Evolutionary conservation across 2,888 invertebrate genomes (phyloP).

Genomic region (Oscheius myriophilus): DNA sequence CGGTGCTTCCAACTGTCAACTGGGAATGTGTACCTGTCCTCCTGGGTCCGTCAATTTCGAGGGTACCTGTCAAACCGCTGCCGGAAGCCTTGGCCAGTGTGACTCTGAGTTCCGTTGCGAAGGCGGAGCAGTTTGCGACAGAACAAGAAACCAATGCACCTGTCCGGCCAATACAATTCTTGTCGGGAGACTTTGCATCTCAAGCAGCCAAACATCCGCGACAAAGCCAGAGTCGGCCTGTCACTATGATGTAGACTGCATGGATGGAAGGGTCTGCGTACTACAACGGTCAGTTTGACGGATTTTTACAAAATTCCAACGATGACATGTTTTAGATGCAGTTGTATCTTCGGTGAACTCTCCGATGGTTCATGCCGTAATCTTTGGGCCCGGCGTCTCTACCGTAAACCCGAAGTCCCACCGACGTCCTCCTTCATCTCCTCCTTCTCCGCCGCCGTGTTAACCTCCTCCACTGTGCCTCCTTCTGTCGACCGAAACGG

Average conservation of each 20-base stretch:
- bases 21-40: constrained; percentile 57
- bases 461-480: constrained; percentile 14
- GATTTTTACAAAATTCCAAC: neutral
- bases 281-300: constrained; percentile 23
- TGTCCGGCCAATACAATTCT: constrained; percentile 62
- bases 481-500: constrained; percentile 5
- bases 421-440: neutral
- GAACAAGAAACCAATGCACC: constrained; percentile 43
- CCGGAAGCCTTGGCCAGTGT: constrained; percentile 52
- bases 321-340: constrained; percentile 29
- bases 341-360: constrained; percentile 40
- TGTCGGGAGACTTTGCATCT: constrained; percentile 53
- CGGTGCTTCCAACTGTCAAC: constrained; percentile 58
- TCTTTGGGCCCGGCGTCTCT: constrained; percentile 22
- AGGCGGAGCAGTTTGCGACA: constrained; percentile 58
- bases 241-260: constrained; percentile 35
- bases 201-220: neutral
- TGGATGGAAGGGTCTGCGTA: constrained; percentile 30
- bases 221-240: constrained; percentile 17
- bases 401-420: neutral
- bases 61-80: constrained; percentile 42
- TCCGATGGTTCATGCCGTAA: constrained; percentile 27
- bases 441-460: neutral
- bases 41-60: constrained; percentile 42
- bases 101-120: constrained; percentile 47